Conservation (phyloP, 2,797 vertebrate species). For the Fringilla coelebs region DNA sequence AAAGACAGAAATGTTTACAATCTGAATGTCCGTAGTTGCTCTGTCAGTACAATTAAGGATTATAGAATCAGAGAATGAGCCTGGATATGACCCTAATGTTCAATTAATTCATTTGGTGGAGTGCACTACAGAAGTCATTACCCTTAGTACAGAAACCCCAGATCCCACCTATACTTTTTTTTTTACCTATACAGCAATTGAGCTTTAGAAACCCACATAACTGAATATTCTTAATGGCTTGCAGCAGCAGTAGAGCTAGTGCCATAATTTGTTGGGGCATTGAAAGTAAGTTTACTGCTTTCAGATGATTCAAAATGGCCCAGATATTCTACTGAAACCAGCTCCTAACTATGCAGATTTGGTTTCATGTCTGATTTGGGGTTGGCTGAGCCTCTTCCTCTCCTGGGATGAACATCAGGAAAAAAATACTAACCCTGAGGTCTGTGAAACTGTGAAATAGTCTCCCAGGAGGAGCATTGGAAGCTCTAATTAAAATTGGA, state of each 20-base stretch:
- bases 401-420: constrained; percentile 16
- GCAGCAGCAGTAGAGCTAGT: background rate
- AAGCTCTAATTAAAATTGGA: constrained; percentile 62
- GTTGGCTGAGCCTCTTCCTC: constrained; percentile 6
- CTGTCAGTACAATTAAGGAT: background rate
- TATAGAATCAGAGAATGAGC: background rate
- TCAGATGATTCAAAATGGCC: constrained; percentile 7
- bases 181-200: background rate
- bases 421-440: constrained; percentile 44
- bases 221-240: background rate
- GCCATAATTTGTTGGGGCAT: background rate
- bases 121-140: background rate
- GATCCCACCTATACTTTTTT: background rate
- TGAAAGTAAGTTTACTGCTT: constrained; percentile 1
- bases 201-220: background rate
- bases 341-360: constrained; percentile 36
- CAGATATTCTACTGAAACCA: constrained; percentile 11
- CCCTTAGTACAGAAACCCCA: background rate
- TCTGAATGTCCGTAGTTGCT: background rate
- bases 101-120: background rate
- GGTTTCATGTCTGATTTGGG: constrained; percentile 25
- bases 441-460: constrained; percentile 54
- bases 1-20: background rate
- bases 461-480: constrained; percentile 46
- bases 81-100: background rate